Conservation (phyloP, 2,113 vertebrate genomes). For the Mobula birostris region DNA sequence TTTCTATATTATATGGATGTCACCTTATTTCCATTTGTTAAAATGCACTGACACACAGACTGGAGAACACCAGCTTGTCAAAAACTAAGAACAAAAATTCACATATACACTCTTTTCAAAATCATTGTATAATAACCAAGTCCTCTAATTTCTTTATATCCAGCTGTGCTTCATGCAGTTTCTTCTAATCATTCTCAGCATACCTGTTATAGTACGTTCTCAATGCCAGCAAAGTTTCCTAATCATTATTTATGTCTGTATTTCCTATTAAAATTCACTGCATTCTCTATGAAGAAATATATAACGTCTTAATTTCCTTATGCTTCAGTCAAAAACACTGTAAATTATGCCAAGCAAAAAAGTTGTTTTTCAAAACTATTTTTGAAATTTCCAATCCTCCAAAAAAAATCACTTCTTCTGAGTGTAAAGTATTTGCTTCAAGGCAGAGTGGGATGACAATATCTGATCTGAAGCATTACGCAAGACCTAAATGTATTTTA, state of each 20-base stretch:
- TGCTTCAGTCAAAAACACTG: neutral
- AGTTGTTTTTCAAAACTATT: neutral
- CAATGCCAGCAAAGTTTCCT: neutral
- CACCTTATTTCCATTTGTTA: no score
- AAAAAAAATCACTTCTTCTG: neutral
- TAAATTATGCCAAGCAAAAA: neutral
- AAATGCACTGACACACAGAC: no score
- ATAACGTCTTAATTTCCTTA: neutral
- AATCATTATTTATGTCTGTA: neutral
- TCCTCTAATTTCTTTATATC: neutral
- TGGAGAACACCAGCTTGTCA: no score
- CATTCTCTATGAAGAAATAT: neutral
- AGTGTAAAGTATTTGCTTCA: neutral
- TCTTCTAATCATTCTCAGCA: neutral
- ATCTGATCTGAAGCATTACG: neutral
- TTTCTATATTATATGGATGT: neutral
- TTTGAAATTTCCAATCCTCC: neutral
- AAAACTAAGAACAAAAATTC: neutral
- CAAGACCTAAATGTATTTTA: neutral
- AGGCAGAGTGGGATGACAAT: conserved; percentile 10
- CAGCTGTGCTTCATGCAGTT: neutral
- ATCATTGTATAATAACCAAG: neutral
- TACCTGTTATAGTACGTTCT: neutral
- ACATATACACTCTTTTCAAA: neutral
- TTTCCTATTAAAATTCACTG: neutral